phyloP scores from a whole-genome alignment of 2,797 vertebrate genomes.

The Chelon labrosus region DNA sequence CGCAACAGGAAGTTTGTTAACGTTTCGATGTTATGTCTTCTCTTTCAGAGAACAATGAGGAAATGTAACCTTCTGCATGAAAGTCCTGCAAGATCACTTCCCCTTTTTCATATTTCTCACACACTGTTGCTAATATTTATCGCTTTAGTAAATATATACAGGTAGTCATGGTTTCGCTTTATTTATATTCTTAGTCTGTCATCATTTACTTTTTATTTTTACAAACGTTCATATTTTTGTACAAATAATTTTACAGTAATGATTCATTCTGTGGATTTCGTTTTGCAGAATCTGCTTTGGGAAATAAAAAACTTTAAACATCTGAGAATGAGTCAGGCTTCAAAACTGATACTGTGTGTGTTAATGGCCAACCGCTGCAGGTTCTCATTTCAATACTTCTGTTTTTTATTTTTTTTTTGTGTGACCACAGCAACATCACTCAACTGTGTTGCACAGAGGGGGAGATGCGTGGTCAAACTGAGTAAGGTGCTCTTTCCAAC shows the following conservation, averaged over 20 bases:
- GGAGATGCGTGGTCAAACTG: not conserved
- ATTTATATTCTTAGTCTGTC: slow-evolving; percentile 48
- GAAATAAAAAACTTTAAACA: slow-evolving; percentile 51
- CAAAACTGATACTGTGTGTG: not conserved
- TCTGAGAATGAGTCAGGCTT: not conserved
- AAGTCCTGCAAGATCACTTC: slow-evolving; percentile 11
- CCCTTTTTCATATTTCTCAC: slow-evolving; percentile 5
- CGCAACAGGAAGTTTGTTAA: slow-evolving; percentile 45
- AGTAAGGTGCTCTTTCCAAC: slow-evolving; percentile 11
- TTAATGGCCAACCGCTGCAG: slow-evolving; percentile 11
- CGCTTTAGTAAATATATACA: slow-evolving; percentile 14
- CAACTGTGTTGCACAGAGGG: slow-evolving; percentile 5
- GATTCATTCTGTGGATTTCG: slow-evolving; percentile 9
- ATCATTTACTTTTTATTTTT: slow-evolving; percentile 37
- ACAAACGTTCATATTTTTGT: slow-evolving; percentile 56
- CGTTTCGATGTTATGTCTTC: slow-evolving; percentile 19
- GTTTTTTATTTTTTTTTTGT: slow-evolving; percentile 21
- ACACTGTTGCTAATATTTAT: slow-evolving; percentile 38
- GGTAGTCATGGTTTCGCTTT: slow-evolving; percentile 2
- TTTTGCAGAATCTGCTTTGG: slow-evolving; percentile 21
- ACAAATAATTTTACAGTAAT: slow-evolving; percentile 39
- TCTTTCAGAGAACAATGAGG: slow-evolving; percentile 81
- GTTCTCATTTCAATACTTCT: slow-evolving; percentile 62
- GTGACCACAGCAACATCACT: slow-evolving; percentile 44
- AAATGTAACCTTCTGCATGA: slow-evolving; percentile 68